Base-by-base conservation (phyloP, 2,888 invertebrate species). In the Sicus ferrugineus region DNA sequence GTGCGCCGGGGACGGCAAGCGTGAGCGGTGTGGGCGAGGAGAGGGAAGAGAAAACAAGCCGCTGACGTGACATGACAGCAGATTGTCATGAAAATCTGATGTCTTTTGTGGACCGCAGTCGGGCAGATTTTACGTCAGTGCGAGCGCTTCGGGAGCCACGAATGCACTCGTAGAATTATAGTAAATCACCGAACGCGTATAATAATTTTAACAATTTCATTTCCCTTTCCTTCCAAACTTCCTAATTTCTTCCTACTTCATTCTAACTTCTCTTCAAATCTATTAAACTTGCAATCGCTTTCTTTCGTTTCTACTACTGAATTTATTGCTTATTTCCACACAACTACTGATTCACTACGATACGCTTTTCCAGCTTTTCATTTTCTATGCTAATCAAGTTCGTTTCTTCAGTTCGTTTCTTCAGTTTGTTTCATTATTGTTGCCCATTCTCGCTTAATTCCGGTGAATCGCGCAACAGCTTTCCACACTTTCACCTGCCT, bases 311-410 rank as follows among this genome's bases (percentile, higher is more conserved):
- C 14, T n/a, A 42, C n/a, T 42, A n/a, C n/a, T 42, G 16, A 4
- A 1, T 9, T 42, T 16, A n/a, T 42, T 14, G 14, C 42, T n/a
- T n/a, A n/a, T n/a, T n/a, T n/a, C n/a, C n/a, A n/a, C n/a, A n/a
- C n/a, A n/a, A 42, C n/a, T 42, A 42, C 42, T 42, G 14, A n/a
- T 42, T 42, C 16, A 42, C 14, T 42, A 16, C 42, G n/a, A 42
- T n/a, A 42, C 16, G n/a, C 16, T 42, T 42, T n/a, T 42, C 16
- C 42, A 3, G n/a, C 9, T 42, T 42, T 34, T 34, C 9, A 42
- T 42, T 14, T 61, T 61, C 26, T 23, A n/a, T 38, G 61, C 61
- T 61, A 61, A 61, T 61, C 42, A 42, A 42, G 61, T 42, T 61
- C 42, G 38, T 14, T 59, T n/a, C 3, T 38, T 21, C 52, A 34